These are phyloP conservation scores for Ecliptopera silaceata DNA, from an alignment of 2,888 invertebrate genomes.

Conservation along the genomic window DNA sequence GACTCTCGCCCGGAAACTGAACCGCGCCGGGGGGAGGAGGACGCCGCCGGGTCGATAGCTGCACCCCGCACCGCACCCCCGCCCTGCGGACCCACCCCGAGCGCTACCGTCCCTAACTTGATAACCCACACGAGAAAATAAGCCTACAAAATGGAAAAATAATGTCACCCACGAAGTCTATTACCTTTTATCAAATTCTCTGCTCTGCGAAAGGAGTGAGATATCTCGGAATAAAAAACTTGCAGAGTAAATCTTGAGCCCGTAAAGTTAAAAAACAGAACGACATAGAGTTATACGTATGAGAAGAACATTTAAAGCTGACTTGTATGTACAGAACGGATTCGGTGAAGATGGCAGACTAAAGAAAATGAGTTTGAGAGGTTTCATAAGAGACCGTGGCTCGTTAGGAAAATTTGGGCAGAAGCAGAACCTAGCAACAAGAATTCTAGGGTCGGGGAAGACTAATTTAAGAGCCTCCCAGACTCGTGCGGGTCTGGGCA, in stretches of 20 bases:
- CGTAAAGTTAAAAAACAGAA: too few relatives aligned
- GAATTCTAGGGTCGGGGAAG: slow-evolving; percentile 52
- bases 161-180: slow-evolving; percentile 70
- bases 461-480: slow-evolving; percentile 72
- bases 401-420: background rate
- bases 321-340: background rate
- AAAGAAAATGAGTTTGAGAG: background rate
- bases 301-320: slow-evolving; percentile 3
- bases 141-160: slow-evolving; percentile 80
- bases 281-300: too few relatives aligned
- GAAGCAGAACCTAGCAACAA: slow-evolving; percentile 53
- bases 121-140: slow-evolving; percentile 80
- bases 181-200: slow-evolving; percentile 51
- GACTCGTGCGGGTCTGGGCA: slow-evolving; percentile 69
- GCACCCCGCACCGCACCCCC: slow-evolving; percentile 60
- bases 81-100: slow-evolving; percentile 74
- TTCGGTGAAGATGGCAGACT: background rate
- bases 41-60: slow-evolving; percentile 84
- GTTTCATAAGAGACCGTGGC: background rate
- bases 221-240: background rate
- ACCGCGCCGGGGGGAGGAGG: slow-evolving; percentile 78
- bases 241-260: too few relatives aligned
- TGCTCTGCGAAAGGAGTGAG: slow-evolving; percentile 37
- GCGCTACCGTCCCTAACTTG: slow-evolving; percentile 77
- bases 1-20: slow-evolving; percentile 84